Conservation (phyloP, 1,140 invertebrate species). For the Drosophila nasuta region DNA sequence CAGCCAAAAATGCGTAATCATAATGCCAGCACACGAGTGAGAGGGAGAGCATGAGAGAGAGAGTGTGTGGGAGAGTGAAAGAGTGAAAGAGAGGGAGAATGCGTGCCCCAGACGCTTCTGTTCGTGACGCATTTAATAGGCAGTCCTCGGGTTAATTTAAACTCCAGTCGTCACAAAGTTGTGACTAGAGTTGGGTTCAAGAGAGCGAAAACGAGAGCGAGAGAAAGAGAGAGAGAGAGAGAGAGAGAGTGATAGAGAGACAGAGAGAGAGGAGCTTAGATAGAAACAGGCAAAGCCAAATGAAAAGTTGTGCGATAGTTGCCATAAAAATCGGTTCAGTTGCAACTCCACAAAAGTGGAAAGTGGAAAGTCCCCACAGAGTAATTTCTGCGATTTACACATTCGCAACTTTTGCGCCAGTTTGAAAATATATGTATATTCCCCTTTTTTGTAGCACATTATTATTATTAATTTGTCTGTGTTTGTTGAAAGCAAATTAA, state of each 20-base stretch:
- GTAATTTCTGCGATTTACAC: neutral
- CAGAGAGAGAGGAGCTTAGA: neutral
- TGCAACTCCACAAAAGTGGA: neutral
- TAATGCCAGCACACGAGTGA: conserved; percentile 36
- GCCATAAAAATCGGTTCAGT: neutral
- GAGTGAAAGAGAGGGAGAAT: neutral
- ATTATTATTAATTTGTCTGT: neutral
- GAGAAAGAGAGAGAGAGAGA: neutral
- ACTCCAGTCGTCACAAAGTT: conserved; percentile 20
- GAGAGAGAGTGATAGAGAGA: too few species aligned
- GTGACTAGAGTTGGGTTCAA: neutral
- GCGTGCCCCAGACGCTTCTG: neutral
- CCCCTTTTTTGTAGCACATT: neutral
- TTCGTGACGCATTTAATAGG: conserved; percentile 18
- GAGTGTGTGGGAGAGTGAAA: neutral
- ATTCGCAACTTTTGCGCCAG: neutral
- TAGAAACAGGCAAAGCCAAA: neutral
- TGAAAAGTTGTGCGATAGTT: neutral
- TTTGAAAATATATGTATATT: neutral
- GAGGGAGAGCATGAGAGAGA: neutral
- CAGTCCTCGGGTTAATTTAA: conserved; percentile 25
- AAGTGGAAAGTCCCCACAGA: neutral
- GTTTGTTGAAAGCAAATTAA: too few species aligned
- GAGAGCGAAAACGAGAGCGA: neutral
- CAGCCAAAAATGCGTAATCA: conserved; percentile 66